These are phyloP conservation scores for Nycteola revayana DNA, from an alignment of 2,888 invertebrate genomes.

Conservation along the genomic window DNA sequence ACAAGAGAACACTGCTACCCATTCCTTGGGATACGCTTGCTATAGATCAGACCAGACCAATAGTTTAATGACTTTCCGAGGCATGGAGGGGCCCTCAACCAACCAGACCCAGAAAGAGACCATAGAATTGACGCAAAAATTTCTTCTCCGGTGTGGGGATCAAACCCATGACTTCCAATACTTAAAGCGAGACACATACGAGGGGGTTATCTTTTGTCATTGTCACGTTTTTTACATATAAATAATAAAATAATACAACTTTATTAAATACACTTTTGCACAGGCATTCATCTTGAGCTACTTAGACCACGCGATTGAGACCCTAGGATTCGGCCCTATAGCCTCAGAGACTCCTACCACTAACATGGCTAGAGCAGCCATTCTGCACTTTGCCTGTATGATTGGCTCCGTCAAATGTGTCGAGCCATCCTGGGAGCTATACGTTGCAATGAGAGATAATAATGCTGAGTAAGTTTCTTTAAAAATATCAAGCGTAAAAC, in stretches of 20 bases:
- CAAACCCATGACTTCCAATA: no score
- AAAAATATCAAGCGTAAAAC: no score
- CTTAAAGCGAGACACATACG: no score
- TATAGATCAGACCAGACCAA: no score
- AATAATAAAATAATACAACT: no score
- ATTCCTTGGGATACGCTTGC: no score
- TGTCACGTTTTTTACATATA: background rate
- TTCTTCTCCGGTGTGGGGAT: no score
- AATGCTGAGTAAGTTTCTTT: conserved; percentile 7
- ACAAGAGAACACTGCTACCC: no score
- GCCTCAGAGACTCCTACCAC: conserved; percentile 51
- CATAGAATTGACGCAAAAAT: no score
- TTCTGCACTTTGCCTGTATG: conserved; percentile 85
- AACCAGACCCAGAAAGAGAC: background rate
- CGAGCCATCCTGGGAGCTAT: conserved; percentile 53
- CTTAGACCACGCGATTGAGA: conserved; percentile 57
- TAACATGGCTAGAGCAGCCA: conserved; percentile 72
- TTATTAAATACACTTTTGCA: conserved; percentile 1
- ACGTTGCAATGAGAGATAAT: conserved; percentile 40
- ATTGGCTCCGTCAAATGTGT: conserved; percentile 82
- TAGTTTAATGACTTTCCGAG: no score
- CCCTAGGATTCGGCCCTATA: conserved; percentile 48
- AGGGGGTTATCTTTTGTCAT: no score
- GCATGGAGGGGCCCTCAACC: no score
- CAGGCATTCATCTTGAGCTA: conserved; percentile 54